These are phyloP conservation scores for Trachymyrmex septentrionalis DNA, from an alignment of 1,140 invertebrate genomes.

Conservation along the genomic window DNA sequence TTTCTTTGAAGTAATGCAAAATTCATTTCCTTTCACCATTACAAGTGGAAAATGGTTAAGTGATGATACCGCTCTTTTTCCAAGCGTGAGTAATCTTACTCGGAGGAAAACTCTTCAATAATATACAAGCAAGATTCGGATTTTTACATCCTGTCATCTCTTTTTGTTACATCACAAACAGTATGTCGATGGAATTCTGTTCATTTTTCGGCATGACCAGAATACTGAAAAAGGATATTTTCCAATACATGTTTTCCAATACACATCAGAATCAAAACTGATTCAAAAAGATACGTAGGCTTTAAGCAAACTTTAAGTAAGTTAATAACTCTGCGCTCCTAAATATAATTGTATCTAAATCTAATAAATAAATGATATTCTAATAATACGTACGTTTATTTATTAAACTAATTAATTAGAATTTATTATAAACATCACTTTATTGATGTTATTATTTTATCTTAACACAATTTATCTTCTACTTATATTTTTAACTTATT, in stretches of 20 bases:
- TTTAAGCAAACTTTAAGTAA: neutral
- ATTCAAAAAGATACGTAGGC: constrained; percentile 1
- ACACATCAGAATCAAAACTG: constrained; percentile 1
- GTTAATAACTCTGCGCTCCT: neutral
- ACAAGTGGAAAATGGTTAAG: constrained; percentile 42
- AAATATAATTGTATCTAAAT: neutral
- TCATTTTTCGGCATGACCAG: constrained; percentile 25
- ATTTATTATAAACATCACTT: neutral
- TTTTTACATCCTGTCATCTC: constrained; percentile 32
- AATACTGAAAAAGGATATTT: constrained; percentile 32
- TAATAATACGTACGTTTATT: neutral
- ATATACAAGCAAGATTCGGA: neutral
- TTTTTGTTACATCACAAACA: constrained; percentile 44
- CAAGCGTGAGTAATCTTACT: constrained; percentile 29
- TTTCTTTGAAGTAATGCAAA: constrained; percentile 24
- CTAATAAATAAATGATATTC: neutral
- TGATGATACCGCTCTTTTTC: constrained; percentile 36
- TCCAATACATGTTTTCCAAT: constrained; percentile 35
- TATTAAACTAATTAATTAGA: neutral
- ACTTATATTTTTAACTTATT: neutral
- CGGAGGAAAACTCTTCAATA: constrained; percentile 39
- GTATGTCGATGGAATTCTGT: constrained; percentile 35
- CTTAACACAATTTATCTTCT: neutral
- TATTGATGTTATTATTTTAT: neutral
- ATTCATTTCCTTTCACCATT: constrained; percentile 39